Conservation (phyloP, 2,113 vertebrate genomes). For the Centrocercus urophasianus region DNA sequence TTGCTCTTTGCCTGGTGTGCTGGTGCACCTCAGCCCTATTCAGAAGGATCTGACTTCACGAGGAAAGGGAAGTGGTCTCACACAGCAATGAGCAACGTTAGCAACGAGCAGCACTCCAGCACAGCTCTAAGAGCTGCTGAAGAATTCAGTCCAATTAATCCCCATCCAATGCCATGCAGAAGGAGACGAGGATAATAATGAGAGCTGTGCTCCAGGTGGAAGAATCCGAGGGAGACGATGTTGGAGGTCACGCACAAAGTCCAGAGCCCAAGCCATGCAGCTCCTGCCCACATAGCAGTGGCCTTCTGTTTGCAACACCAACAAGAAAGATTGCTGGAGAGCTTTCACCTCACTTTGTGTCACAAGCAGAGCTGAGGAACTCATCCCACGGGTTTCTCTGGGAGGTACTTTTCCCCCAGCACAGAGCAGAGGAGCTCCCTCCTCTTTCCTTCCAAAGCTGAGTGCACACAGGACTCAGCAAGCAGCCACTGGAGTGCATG, state of each 20-base stretch:
- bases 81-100: background rate
- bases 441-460: background rate
- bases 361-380: background rate
- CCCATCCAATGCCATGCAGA: background rate
- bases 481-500: rapidly evolving
- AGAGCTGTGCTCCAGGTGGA: background rate
- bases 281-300: background rate
- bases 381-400: background rate
- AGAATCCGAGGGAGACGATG: background rate
- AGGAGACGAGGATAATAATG: background rate
- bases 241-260: background rate
- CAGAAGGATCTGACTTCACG: background rate
- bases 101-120: background rate
- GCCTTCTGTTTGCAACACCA: background rate
- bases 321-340: background rate
- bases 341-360: background rate
- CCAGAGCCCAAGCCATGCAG: background rate
- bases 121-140: background rate
- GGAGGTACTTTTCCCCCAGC: background rate
- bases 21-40: background rate
- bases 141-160: background rate
- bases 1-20: background rate
- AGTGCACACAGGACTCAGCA: background rate
- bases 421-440: background rate
- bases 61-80: background rate